Conservation (phyloP, 2,888 invertebrate species). For the Fissipunctia ypsillon region DNA sequence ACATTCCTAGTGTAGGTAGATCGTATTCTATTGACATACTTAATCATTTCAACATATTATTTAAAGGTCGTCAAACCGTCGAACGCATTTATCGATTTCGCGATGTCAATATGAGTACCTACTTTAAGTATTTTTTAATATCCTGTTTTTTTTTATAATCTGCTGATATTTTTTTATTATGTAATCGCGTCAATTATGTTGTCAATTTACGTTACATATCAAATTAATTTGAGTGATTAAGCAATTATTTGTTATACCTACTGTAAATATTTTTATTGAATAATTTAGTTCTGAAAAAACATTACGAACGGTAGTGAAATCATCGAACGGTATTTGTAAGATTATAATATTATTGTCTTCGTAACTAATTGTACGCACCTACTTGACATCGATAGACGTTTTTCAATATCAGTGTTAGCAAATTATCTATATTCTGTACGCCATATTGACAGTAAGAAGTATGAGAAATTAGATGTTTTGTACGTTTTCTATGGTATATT, state of each 20-base stretch:
- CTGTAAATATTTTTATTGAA: conserved; percentile 20
- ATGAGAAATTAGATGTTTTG: conserved; percentile 50
- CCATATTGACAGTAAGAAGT: conserved; percentile 32
- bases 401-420: conserved; percentile 31
- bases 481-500: conserved; percentile 59
- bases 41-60: conserved; percentile 35
- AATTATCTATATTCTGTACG: conserved; percentile 18
- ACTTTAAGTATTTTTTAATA: conserved; percentile 16
- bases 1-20: conserved; percentile 65
- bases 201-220: conserved; percentile 39
- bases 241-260: neutral
- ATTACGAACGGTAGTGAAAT: conserved; percentile 52
- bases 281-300: conserved; percentile 16
- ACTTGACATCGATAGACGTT: conserved; percentile 28
- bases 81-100: conserved; percentile 56
- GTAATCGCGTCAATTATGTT: conserved; percentile 29
- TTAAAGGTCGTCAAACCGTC: conserved; percentile 31
- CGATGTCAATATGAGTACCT: conserved; percentile 38
- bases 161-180: neutral
- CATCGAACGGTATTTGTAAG: conserved; percentile 50
- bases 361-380: conserved; percentile 25
- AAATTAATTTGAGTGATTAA: conserved; percentile 3
- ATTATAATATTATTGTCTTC: conserved; percentile 11
- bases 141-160: conserved; percentile 5
- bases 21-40: conserved; percentile 49